A percentile compares a stretch with the other conserved stretches of the same genome.
phyloP scores from a whole-genome alignment of 1,140 invertebrate species.

The Chelonus insularis region DNA sequence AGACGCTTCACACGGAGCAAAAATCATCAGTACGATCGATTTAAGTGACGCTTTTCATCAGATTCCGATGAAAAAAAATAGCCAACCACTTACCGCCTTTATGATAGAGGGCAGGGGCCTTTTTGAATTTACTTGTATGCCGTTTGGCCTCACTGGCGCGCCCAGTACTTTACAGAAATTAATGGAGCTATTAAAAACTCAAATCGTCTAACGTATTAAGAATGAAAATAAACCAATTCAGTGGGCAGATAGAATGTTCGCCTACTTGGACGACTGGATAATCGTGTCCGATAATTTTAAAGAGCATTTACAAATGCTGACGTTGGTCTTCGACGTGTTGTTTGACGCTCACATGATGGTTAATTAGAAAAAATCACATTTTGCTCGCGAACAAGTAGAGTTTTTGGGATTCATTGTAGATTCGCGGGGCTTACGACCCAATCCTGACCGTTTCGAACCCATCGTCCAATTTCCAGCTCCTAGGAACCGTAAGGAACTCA shows the following conservation, averaged over 20 bases:
- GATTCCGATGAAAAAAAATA: constrained; percentile 18
- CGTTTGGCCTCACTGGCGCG: constrained; percentile 33
- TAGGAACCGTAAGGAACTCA: too few relatives aligned
- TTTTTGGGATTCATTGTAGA: too few relatives aligned
- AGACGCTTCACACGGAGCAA: constrained; percentile 15
- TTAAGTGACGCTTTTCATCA: constrained; percentile 39
- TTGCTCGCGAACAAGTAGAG: too few relatives aligned
- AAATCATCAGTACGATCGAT: constrained; percentile 36
- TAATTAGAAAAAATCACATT: constrained; percentile 7
- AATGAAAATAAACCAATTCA: constrained; percentile 4
- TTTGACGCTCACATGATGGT: background rate
- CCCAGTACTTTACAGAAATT: constrained; percentile 20
- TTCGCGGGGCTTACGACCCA: too few relatives aligned
- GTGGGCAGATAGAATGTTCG: constrained; percentile 15
- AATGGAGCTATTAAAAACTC: constrained; percentile 14
- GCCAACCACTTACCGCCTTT: constrained; percentile 21
- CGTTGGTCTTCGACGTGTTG: background rate
- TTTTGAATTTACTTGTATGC: constrained; percentile 52
- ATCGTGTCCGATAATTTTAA: constrained; percentile 17
- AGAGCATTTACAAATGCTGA: constrained; percentile 13
- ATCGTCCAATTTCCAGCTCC: too few relatives aligned
- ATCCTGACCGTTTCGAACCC: too few relatives aligned
- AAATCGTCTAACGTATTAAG: background rate
- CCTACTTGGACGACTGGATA: constrained; percentile 22
- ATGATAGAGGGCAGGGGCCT: constrained; percentile 45